These are phyloP conservation scores for Drosophila setifemur DNA, from an alignment of 1,140 invertebrate genomes.

Conservation along the genomic window DNA sequence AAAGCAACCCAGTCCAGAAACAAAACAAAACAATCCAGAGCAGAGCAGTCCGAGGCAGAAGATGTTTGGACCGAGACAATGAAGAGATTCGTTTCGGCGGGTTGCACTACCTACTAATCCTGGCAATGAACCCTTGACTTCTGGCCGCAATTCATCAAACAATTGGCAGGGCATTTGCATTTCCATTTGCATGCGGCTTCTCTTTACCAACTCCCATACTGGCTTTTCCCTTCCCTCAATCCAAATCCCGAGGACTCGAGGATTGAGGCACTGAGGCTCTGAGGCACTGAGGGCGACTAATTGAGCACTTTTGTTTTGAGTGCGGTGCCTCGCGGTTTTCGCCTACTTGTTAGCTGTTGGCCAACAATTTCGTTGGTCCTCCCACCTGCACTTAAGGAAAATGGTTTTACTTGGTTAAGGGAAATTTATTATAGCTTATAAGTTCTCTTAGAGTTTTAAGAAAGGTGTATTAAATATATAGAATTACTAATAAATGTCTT, in stretches of 20 bases:
- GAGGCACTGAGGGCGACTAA: conserved; percentile 42
- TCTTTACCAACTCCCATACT: not conserved
- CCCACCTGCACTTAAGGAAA: conserved; percentile 11
- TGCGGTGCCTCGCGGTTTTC: conserved; percentile 55
- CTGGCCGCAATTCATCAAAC: conserved; percentile 54
- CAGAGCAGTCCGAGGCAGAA: not conserved
- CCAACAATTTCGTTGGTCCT: conserved; percentile 16
- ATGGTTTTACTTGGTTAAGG: not conserved
- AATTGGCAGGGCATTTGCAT: conserved; percentile 62
- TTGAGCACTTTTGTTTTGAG: conserved; percentile 76
- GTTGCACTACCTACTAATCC: conserved; percentile 49
- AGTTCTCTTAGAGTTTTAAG: no score
- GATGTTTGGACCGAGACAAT: conserved; percentile 24
- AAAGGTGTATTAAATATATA: no score
- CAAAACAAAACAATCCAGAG: conserved; percentile 3
- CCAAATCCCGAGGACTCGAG: conserved; percentile 18
- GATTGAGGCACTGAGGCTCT: conserved; percentile 3
- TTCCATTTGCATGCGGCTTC: conserved; percentile 41
- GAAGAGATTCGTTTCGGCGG: conserved; percentile 41
- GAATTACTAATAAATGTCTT: no score
- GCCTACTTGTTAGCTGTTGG: conserved; percentile 67
- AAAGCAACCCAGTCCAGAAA: conserved; percentile 12
- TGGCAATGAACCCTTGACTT: conserved; percentile 59
- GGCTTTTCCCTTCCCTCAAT: conserved; percentile 6
- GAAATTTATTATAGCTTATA: no score